phyloP scores from a whole-genome alignment of 2,888 invertebrate species.

The Iselma pallidipennis region DNA sequence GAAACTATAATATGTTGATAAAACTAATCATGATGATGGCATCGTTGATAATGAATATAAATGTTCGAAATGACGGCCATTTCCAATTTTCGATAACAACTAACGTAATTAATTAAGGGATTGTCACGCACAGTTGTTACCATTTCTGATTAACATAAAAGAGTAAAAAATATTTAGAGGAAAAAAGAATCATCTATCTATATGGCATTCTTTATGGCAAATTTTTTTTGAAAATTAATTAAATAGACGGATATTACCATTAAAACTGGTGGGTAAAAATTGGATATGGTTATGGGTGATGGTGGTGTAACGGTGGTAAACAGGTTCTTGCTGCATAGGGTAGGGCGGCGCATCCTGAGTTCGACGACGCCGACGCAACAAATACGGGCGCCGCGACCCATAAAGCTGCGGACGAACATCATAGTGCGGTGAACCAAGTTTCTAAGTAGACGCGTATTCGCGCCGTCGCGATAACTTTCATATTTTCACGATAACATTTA shows the following conservation, averaged over 20 bases:
- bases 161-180: neutral
- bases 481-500: constrained; percentile 15
- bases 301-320: constrained; percentile 21
- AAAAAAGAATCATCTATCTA: neutral
- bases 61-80: neutral
- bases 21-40: neutral
- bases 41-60: neutral
- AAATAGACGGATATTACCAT: neutral
- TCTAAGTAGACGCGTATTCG: constrained; percentile 43
- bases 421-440: constrained; percentile 56
- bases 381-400: constrained; percentile 53
- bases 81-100: neutral
- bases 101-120: neutral
- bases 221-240: neutral
- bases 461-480: constrained; percentile 16
- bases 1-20: neutral
- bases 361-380: constrained; percentile 56
- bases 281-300: constrained; percentile 2
- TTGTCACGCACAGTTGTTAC: neutral
- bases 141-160: neutral
- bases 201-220: no score
- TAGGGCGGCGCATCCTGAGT: constrained; percentile 47
- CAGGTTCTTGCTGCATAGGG: constrained; percentile 49
- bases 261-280: neutral
- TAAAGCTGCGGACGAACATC: constrained; percentile 55